phyloP scores from a whole-genome alignment of 2,113 vertebrate genomes.

The Onychostoma macrolepis region DNA sequence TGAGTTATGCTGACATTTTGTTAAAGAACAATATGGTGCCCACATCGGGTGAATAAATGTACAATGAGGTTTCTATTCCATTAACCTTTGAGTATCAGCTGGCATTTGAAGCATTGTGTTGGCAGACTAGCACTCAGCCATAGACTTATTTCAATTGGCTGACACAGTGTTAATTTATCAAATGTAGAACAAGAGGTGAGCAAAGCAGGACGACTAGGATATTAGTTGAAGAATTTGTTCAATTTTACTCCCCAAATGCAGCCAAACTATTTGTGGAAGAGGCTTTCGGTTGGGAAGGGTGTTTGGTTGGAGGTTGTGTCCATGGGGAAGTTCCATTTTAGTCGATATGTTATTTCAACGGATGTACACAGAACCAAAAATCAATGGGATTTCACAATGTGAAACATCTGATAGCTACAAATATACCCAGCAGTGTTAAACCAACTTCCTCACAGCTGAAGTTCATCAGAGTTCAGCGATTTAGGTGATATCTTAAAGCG shows the following conservation, averaged over 20 bases:
- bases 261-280: constrained; percentile 13
- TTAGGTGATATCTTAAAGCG: background rate
- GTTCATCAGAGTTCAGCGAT: background rate
- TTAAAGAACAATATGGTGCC: constrained; percentile 53
- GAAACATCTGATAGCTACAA: constrained; percentile 25
- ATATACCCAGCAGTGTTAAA: constrained; percentile 19
- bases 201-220: background rate
- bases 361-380: constrained; percentile 40
- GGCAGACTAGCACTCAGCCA: constrained; percentile 47
- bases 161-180: constrained; percentile 27
- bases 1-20: constrained; percentile 60
- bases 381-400: constrained; percentile 43
- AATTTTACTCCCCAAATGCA: background rate
- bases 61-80: constrained; percentile 57
- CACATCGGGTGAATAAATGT: constrained; percentile 44
- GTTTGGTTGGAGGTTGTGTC: constrained; percentile 33
- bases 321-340: constrained; percentile 36
- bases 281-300: background rate
- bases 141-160: constrained; percentile 35
- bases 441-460: constrained; percentile 6
- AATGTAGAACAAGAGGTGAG: constrained; percentile 6
- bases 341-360: constrained; percentile 47
- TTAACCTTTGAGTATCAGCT: constrained; percentile 61
- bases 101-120: constrained; percentile 53
- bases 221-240: background rate